Conservation (phyloP, 2,113 vertebrate species). For the Glaucidium brasilianum region DNA sequence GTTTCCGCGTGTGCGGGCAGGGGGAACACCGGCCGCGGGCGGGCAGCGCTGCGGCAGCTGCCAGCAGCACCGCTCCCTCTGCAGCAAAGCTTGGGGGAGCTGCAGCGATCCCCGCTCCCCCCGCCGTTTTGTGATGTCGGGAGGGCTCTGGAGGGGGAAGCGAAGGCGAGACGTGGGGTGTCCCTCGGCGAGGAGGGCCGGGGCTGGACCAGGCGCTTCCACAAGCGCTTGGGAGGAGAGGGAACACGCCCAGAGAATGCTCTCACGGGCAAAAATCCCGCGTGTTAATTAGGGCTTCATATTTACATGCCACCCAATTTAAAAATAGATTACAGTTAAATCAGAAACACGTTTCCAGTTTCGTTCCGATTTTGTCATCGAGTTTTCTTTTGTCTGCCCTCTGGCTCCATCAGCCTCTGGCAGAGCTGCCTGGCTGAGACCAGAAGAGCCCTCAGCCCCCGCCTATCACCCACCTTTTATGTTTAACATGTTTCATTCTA, state of each 20-base stretch:
- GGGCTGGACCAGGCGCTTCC: not conserved
- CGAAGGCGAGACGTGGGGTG: not conserved
- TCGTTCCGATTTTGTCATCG: not conserved
- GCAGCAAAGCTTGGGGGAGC: not conserved
- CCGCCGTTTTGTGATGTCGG: not conserved
- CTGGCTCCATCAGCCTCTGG: not conserved
- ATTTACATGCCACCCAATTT: not conserved
- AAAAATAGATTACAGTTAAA: conserved; percentile 12
- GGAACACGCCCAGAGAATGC: not conserved
- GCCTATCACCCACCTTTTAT: not conserved
- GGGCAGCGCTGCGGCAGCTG: not conserved
- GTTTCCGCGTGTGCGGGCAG: not conserved
- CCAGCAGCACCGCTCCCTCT: fast-evolving
- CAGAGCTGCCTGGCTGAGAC: not conserved
- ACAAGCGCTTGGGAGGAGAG: not conserved
- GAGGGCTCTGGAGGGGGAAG: not conserved
- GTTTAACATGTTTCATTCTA: not conserved
- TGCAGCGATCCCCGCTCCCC: not conserved
- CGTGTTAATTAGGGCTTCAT: not conserved
- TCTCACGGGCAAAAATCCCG: not conserved
- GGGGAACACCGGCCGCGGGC: not conserved
- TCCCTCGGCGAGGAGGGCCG: not conserved
- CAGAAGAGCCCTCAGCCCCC: not conserved
- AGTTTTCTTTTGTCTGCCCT: not conserved
- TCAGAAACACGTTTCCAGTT: not conserved